A percentile compares a stretch with the other conserved stretches of the same genome.
Evolutionary conservation across 2,113 vertebrate genomes (phyloP).

Genomic region (Melanocharis versteri): DNA sequence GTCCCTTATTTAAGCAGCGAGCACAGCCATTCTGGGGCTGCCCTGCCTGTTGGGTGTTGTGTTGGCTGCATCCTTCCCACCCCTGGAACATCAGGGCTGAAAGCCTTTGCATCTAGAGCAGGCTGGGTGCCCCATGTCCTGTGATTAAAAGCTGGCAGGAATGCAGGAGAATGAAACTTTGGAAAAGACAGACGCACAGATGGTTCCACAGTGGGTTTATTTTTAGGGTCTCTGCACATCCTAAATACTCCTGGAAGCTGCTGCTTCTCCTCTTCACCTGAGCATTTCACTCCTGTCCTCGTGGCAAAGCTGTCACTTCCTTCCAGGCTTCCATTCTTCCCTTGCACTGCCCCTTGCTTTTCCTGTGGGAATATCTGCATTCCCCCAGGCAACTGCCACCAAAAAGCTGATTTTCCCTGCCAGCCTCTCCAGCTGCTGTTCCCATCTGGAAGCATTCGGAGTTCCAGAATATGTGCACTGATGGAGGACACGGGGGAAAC

Average conservation of each 20-base stretch:
- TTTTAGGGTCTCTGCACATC: neutral
- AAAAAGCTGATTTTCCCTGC: neutral
- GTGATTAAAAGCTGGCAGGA: neutral
- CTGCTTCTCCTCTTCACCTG: neutral
- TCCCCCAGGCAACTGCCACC: neutral
- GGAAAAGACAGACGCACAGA: neutral
- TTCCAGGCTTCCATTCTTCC: neutral
- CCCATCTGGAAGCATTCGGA: neutral
- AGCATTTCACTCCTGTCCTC: neutral
- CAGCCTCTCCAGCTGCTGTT: constrained; percentile 18
- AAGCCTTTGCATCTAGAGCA: neutral
- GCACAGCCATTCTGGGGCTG: neutral
- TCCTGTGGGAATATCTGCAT: neutral
- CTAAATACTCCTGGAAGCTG: neutral
- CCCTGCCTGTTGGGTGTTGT: neutral
- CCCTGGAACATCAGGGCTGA: neutral
- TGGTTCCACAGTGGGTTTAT: neutral
- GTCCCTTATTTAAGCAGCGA: neutral
- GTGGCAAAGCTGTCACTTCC: neutral
- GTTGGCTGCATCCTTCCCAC: neutral
- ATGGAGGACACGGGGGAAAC: neutral
- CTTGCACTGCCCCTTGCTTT: neutral
- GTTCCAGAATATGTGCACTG: neutral
- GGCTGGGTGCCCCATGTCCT: neutral
- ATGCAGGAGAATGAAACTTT: neutral